A percentile compares a stretch with the other conserved stretches of the same genome.
phyloP scores from a whole-genome alignment of 2,888 invertebrate species.

The Tubulanus polymorphus region DNA sequence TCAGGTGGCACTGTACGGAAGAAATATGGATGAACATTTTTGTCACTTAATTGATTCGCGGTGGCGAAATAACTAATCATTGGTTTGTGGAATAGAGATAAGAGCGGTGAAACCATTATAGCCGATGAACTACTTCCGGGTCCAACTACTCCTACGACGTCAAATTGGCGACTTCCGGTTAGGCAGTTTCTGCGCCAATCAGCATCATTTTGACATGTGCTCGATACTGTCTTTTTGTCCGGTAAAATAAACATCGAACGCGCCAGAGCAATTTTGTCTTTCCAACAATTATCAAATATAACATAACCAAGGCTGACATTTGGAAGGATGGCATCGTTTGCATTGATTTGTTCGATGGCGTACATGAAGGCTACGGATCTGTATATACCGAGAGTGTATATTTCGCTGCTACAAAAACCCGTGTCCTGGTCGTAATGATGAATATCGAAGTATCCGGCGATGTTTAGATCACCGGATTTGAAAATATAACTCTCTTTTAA shows the following conservation, averaged over 20 bases:
- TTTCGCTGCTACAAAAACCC: neutral
- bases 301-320: constrained; percentile 25
- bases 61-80: constrained; percentile 36
- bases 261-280: constrained; percentile 24
- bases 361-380: constrained; percentile 19
- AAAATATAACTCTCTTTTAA: neutral
- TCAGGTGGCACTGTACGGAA: constrained; percentile 42
- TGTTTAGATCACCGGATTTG: neutral
- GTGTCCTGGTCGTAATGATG: neutral
- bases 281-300: constrained; percentile 29
- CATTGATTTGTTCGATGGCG: constrained; percentile 27
- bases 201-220: too few species aligned
- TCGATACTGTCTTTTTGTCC: neutral
- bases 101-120: constrained; percentile 33
- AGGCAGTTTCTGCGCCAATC: too few species aligned
- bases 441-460: neutral
- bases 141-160: constrained; percentile 38
- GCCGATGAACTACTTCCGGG: constrained; percentile 36
- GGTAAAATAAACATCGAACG: constrained; percentile 22
- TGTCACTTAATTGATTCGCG: constrained; percentile 37
- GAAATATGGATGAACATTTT: constrained; percentile 35
- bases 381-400: neutral
- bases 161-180: constrained; percentile 22
- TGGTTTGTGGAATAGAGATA: constrained; percentile 33
- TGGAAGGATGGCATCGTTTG: constrained; percentile 20